Evolutionary conservation across 2,797 vertebrate genomes (phyloP).

Genomic region (Catamblyrhynchus diadema): DNA sequence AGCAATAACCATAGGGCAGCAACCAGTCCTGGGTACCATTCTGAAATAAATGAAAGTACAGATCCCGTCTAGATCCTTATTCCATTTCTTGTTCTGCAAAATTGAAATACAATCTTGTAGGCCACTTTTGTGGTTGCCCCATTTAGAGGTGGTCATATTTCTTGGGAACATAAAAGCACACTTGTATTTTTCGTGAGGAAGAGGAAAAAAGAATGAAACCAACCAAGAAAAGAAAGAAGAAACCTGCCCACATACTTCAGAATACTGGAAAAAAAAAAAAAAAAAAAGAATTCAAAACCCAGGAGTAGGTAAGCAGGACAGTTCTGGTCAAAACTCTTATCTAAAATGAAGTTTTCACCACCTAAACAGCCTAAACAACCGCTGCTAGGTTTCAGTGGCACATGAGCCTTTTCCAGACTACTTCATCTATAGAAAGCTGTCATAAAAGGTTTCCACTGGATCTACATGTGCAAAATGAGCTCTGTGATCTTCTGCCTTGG

Average conservation of each 20-base stretch:
- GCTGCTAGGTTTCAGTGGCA: background rate
- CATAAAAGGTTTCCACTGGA: background rate
- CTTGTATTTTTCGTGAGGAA: background rate
- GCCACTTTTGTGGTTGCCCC: background rate
- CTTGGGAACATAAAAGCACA: background rate
- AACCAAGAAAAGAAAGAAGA: background rate
- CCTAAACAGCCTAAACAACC: background rate
- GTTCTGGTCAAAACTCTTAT: background rate
- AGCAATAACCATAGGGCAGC: background rate
- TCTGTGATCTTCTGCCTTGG: background rate
- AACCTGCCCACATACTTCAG: background rate
- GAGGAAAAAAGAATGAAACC: accelerated
- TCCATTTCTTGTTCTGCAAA: background rate
- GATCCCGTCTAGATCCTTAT: background rate
- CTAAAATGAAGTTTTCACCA: background rate
- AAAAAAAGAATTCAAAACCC: background rate
- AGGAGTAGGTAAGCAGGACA: background rate
- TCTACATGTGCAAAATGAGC: background rate
- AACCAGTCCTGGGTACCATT: background rate
- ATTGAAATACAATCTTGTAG: background rate
- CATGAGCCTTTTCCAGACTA: background rate
- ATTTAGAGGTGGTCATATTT: background rate
- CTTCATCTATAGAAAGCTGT: background rate
- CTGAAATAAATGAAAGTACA: background rate
- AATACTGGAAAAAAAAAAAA: no score